These are phyloP conservation scores for Mesorhabditis sp. DNA, from an alignment of 2,888 invertebrate species.

Conservation along the genomic window DNA sequence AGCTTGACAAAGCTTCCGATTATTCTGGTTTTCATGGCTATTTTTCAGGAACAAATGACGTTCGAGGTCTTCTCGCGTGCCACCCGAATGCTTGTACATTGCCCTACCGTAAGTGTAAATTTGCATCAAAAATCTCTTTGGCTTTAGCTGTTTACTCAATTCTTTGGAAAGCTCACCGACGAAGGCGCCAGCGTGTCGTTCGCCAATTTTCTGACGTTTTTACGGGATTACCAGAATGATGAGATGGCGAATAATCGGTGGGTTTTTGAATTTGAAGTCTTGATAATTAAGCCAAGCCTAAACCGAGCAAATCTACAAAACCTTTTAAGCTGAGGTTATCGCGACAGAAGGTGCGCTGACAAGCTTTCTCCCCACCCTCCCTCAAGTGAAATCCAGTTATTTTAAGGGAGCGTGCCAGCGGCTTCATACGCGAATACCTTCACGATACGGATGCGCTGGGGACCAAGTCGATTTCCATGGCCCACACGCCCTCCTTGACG, in stretches of 20 bases:
- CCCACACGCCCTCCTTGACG: slow-evolving; percentile 37
- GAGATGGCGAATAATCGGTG: slow-evolving; percentile 31
- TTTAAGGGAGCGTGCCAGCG: slow-evolving; percentile 4
- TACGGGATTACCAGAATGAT: slow-evolving; percentile 35
- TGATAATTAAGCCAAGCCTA: background rate
- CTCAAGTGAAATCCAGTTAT: slow-evolving; percentile 4
- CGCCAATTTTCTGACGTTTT: slow-evolving; percentile 37
- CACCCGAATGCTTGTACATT: slow-evolving; percentile 35
- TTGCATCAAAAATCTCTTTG: too few relatives aligned
- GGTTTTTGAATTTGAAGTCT: too few relatives aligned
- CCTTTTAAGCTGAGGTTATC: too few relatives aligned
- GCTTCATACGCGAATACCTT: background rate
- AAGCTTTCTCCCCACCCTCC: too few relatives aligned
- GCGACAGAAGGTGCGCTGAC: too few relatives aligned
- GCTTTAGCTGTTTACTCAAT: too few relatives aligned
- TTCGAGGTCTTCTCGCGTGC: slow-evolving; percentile 37
- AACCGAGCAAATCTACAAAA: background rate
- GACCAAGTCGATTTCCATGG: slow-evolving; percentile 32
- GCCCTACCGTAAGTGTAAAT: slow-evolving; percentile 22
- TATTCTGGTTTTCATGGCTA: too few relatives aligned
- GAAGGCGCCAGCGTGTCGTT: slow-evolving; percentile 33
- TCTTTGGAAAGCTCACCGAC: slow-evolving; percentile 18
- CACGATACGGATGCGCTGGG: slow-evolving; percentile 28
- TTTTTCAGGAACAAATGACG: slow-evolving; percentile 26
- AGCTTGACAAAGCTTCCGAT: too few relatives aligned